Base-by-base conservation (phyloP, 2,797 vertebrate species). In the Mycteria americana region DNA sequence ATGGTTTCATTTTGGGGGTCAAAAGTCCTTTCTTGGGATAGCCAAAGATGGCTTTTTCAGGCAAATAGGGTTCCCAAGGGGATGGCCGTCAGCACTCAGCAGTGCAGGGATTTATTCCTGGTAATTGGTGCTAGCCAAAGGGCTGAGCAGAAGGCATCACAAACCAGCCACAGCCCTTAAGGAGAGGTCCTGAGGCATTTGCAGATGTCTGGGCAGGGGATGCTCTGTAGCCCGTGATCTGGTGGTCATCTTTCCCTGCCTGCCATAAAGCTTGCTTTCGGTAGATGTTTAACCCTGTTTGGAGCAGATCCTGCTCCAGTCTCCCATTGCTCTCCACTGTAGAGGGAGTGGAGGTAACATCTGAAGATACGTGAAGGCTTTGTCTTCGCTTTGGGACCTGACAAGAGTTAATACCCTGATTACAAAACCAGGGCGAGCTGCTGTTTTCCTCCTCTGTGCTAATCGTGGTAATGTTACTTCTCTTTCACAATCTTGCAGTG, bases 391-490 rank as follows among this genome's bases (percentile, higher is more conserved):
- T 25, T 35, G 85, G 62, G 81, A 48, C 35, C 48, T 35, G 73
- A 45, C 51, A 92, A 43, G 94, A 93, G 77, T 94, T 86, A 86
- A 93, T 31, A 33, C 39, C 77, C 77, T 30, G 43, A 85, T 97
- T 96, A 72, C 95, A 76, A 72, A 95, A 90, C 74, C 60, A 18
- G 10, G 53, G 72, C 7, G 54, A 95, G 94, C 80, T 89, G 89
- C 92, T 86, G 59, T 62, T 95, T 85, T 50, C 92, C 93, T 95
- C 83, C 82, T 88, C 57, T 96, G 96, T 91, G 94, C 97, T 94
- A 72, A 95, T 80, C 33, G 35, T 53, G 76, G 75, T 64, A 7
- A 30, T 67, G 64, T 56, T 35, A 56, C 90, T 89, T 92, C 87
- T 87, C 93, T 96, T 97, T 95, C 95, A 92, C 95, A 96, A 93